phyloP scores from a whole-genome alignment of 2,888 invertebrate species.

The Himalopsyche anomala region DNA sequence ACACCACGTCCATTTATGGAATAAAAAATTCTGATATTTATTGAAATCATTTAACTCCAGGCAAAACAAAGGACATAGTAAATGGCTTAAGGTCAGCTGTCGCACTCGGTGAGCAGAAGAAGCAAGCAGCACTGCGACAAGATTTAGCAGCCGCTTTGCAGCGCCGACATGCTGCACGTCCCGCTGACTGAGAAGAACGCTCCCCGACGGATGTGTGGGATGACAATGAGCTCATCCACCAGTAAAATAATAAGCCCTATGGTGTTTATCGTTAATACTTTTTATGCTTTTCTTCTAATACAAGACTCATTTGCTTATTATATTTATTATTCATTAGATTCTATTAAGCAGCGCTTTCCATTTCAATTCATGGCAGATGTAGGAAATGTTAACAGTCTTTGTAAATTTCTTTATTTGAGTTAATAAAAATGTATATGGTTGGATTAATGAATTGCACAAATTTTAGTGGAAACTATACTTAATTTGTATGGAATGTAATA shows the following conservation, averaged over 20 bases:
- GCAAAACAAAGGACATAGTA: constrained; percentile 98
- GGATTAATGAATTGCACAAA: too few relatives aligned
- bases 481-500: too few relatives aligned
- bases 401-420: too few relatives aligned
- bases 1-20: too few relatives aligned
- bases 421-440: too few relatives aligned
- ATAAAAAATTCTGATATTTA: too few relatives aligned
- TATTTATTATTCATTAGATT: constrained; percentile 32
- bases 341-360: not conserved
- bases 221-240: constrained; percentile 10
- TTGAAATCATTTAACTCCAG: constrained; percentile 66
- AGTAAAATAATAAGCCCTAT: constrained; percentile 36
- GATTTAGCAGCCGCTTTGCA: constrained; percentile 90
- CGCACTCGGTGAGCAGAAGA: constrained; percentile 88
- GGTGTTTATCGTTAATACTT: constrained; percentile 39
- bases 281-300: constrained; percentile 37
- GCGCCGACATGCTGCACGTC: constrained; percentile 83
- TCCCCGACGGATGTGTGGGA: constrained; percentile 17
- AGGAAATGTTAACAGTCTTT: too few relatives aligned
- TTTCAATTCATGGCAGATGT: too few relatives aligned
- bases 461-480: too few relatives aligned
- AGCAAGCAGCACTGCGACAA: constrained; percentile 89
- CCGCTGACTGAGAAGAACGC: constrained; percentile 71
- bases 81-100: constrained; percentile 92
- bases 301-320: constrained; percentile 10